Base-by-base conservation (phyloP, 2,113 vertebrate species). In the Cryptoleucopteryx plumbea region DNA sequence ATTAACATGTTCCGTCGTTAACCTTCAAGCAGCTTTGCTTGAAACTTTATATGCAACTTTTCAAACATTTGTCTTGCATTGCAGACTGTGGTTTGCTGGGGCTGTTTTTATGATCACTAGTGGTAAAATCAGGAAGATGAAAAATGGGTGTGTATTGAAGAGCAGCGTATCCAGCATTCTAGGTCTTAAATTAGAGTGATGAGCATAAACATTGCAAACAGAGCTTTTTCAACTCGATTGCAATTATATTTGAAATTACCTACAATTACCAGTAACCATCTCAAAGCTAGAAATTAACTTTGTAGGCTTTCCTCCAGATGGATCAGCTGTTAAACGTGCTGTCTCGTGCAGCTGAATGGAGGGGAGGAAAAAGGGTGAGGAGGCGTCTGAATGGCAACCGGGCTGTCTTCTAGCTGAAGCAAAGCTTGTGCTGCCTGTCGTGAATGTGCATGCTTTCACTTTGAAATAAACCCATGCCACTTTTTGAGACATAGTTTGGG, bases 231-330 rank as follows among this genome's bases (percentile, higher is more conserved):
- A 98, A 98, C 98, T 98, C 98, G 94, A 99, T 98, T 98, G 98
- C 98, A 98, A 98, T 99, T 98, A 98, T 98, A 98, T 98, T 98
- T 98, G 98, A 99, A 99, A 99, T 99, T 98, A 98, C 98, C 98
- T 98, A 98, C 98, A 99, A 99, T 99, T 99, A 99, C 98, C 98
- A 98, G 98, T 84, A 97, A 98, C 97, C 97, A 92, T 98, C 97
- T 98, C 98, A 98, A 98, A 98, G 98, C 98, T 98, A 98, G 98
- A 98, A 98, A 99, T 99, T 98, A 99, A 98, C 98, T 98, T 98
- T 98, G 98, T 92, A 98, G 98, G 98, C 98, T 98, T 91, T 97
- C 95, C 97, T 98, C 97, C 98, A 98, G 98, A 98, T 96, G 98
- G 98, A 98, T 99, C 98, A 98, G 97, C 98, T 98, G 98, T 98